These are phyloP conservation scores for Botrylloides violaceus DNA, from an alignment of 23 tunicate species.

Conservation along the genomic window DNA sequence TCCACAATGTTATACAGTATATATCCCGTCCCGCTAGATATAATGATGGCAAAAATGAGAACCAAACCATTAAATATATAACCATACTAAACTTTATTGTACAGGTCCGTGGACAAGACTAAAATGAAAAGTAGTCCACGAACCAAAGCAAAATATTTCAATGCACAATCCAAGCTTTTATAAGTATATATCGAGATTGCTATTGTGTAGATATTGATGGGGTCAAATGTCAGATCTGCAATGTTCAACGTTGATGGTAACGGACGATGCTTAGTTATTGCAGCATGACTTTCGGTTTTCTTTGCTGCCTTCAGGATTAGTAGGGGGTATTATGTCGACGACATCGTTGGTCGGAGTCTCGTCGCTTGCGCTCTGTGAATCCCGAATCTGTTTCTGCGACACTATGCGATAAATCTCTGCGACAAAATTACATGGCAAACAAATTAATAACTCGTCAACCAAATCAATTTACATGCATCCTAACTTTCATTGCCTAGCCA, in stretches of 20 bases:
- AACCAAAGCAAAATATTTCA: too few species aligned
- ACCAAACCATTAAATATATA: too few species aligned
- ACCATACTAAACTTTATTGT: too few species aligned
- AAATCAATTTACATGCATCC: not conserved
- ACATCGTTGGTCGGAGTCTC: conserved; percentile 42
- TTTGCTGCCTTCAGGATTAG: conserved; percentile 31
- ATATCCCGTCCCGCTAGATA: too few species aligned
- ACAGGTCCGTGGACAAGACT: too few species aligned
- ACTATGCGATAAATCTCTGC: conserved; percentile 95
- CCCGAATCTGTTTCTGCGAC: conserved; percentile 96
- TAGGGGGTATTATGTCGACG: conserved; percentile 51
- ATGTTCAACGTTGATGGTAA: not conserved
- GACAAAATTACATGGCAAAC: conserved; percentile 10
- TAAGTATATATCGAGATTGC: too few species aligned
- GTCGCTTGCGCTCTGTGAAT: conserved; percentile 39
- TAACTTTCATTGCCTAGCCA: too few species aligned
- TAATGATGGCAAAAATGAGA: too few species aligned
- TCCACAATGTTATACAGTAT: too few species aligned
- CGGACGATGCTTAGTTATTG: conserved; percentile 1
- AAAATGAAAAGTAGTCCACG: too few species aligned
- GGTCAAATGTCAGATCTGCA: not conserved
- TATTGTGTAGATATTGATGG: not conserved
- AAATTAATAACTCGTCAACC: not conserved
- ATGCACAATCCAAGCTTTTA: too few species aligned
- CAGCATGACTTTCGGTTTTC: conserved; percentile 25